Percentiles rank a stretch among this genome's conserved stretches.
These are phyloP conservation scores for Amiota communis DNA, from an alignment of 2,888 invertebrate species.

Conservation along the genomic window DNA sequence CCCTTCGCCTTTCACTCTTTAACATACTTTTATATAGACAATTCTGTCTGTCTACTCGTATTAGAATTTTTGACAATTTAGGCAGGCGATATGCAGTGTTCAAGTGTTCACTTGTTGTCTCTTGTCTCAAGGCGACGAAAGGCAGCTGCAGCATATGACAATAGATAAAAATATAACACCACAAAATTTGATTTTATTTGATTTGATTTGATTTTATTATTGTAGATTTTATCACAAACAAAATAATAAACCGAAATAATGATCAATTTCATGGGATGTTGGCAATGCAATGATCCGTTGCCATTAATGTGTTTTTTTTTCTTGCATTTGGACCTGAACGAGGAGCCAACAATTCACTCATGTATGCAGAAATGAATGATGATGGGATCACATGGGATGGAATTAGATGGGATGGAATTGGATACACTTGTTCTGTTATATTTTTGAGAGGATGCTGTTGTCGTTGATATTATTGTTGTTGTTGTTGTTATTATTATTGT, in stretches of 20 bases:
- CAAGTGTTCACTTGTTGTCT: too few relatives aligned
- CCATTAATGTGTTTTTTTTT: too few relatives aligned
- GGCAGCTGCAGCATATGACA: neutral
- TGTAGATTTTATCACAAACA: neutral
- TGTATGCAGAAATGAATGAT: too few relatives aligned
- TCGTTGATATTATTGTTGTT: neutral
- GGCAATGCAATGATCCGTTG: neutral
- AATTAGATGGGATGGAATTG: neutral
- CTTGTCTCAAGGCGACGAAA: neutral
- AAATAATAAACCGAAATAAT: neutral
- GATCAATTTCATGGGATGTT: neutral
- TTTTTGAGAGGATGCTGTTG: conserved; percentile 8
- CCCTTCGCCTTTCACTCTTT: too few relatives aligned
- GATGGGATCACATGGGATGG: neutral
- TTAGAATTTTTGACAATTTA: too few relatives aligned
- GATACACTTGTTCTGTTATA: neutral
- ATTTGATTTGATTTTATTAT: neutral
- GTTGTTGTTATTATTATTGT: conserved; percentile 42
- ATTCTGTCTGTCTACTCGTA: too few relatives aligned
- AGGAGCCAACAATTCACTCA: too few relatives aligned
- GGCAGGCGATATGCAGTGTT: too few relatives aligned
- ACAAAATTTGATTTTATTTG: conserved; percentile 7
- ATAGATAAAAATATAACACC: conserved; percentile 1
- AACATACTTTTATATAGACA: too few relatives aligned
- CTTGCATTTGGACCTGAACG: neutral